Percentiles rank a stretch among this genome's conserved stretches.
Conservation (phyloP, 2,113 vertebrate genomes). For the Hypomesus transpacificus region DNA sequence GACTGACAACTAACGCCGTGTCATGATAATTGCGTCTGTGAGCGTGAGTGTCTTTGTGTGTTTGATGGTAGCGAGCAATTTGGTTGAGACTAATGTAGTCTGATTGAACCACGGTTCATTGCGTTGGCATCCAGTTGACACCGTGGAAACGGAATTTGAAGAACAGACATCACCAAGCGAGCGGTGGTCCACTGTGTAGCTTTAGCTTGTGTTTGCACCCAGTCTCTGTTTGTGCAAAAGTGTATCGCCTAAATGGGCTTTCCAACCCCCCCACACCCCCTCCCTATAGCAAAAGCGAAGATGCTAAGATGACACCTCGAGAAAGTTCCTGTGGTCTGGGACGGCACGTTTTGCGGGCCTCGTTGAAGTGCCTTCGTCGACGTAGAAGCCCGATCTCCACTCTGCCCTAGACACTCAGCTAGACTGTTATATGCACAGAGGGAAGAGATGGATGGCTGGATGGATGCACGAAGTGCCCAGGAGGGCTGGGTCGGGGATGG, state of each 20-base stretch:
- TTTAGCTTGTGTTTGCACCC: constrained; percentile 7
- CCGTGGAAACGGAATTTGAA: constrained; percentile 44
- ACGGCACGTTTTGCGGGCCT: not conserved
- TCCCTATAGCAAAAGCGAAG: not conserved
- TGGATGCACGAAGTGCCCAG: too few relatives aligned
- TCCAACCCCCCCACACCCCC: too few relatives aligned
- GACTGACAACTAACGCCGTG: constrained; percentile 58
- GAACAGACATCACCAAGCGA: constrained; percentile 37
- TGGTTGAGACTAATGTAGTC: constrained; percentile 42
- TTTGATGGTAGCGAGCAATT: constrained; percentile 14
- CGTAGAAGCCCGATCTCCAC: not conserved
- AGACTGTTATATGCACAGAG: too few relatives aligned
- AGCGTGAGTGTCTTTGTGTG: constrained; percentile 17
- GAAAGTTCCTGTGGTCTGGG: not conserved
- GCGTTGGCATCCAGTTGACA: constrained; percentile 35
- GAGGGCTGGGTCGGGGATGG: too few relatives aligned
- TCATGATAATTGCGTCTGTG: constrained; percentile 21
- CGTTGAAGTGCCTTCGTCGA: not conserved
- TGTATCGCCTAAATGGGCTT: too few relatives aligned
- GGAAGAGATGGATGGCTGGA: too few relatives aligned
- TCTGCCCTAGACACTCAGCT: too few relatives aligned
- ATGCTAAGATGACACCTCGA: not conserved
- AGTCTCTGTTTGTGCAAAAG: not conserved
- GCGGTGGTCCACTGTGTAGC: constrained; percentile 17
- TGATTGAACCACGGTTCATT: constrained; percentile 36